Percentiles rank a stretch among this genome's conserved stretches.
These are phyloP conservation scores for Argyra leucocephala DNA, from an alignment of 2,888 invertebrate species.

Conservation along the genomic window DNA sequence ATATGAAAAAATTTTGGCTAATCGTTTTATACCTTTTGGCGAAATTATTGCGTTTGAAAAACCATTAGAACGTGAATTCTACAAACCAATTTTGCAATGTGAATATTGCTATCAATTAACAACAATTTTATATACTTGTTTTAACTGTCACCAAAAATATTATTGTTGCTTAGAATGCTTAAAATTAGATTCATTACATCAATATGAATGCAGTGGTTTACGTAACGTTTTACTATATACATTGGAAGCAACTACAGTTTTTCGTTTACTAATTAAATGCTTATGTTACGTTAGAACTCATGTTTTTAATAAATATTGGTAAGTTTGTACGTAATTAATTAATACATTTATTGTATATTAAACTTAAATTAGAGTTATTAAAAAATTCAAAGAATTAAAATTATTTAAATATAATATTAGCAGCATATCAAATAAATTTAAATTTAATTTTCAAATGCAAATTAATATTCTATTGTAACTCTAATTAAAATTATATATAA, in stretches of 20 bases:
- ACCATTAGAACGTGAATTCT: constrained; percentile 9
- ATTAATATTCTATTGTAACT: no score
- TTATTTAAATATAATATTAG: no score
- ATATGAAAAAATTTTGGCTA: constrained; percentile 10
- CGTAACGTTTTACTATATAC: constrained; percentile 13
- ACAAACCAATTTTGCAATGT: constrained; percentile 11
- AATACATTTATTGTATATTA: no score
- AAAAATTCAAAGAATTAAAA: no score
- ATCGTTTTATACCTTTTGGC: constrained; percentile 11
- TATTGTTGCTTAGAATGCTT: constrained; percentile 17
- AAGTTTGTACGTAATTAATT: background rate
- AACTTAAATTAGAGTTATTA: no score
- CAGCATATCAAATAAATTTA: no score
- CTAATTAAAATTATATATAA: no score
- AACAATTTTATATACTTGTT: constrained; percentile 14
- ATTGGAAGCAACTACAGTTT: background rate
- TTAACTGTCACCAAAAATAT: constrained; percentile 13
- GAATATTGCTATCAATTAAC: constrained; percentile 9
- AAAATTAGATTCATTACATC: constrained; percentile 10
- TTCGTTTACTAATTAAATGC: background rate
- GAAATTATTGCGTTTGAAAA: constrained; percentile 16
- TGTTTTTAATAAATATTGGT: background rate
- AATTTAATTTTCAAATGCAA: no score
- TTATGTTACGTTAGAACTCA: background rate
- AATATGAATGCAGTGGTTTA: constrained; percentile 16